These are phyloP conservation scores for Pristionchus fissidentatus DNA, from an alignment of 2,888 invertebrate genomes.

Conservation along the genomic window DNA sequence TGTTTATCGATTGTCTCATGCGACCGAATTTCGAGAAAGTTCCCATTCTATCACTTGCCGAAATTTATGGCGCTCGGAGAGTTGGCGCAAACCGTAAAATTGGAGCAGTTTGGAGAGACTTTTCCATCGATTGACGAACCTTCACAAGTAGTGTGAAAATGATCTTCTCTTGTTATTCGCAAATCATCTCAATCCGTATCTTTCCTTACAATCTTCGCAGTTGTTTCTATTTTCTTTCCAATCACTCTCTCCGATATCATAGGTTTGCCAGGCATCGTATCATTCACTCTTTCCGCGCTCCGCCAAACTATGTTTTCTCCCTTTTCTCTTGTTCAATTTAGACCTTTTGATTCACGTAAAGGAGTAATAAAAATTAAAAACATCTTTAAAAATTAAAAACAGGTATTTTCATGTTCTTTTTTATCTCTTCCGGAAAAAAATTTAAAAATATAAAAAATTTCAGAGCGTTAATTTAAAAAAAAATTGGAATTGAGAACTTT, in stretches of 20 bases:
- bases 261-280: background rate
- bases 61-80: background rate
- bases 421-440: too few relatives aligned
- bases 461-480: too few relatives aligned
- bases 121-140: background rate
- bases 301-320: background rate
- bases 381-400: too few relatives aligned
- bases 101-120: background rate
- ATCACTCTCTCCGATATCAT: background rate
- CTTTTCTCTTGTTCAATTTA: background rate
- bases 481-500: too few relatives aligned
- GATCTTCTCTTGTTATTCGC: background rate
- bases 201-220: background rate
- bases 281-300: background rate
- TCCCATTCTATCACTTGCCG: background rate
- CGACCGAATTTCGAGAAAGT: background rate
- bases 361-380: too few relatives aligned
- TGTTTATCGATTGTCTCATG: background rate
- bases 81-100: background rate
- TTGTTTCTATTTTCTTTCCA: slow-evolving; percentile 32
- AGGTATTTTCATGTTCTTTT: too few relatives aligned
- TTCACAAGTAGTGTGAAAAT: background rate
- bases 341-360: too few relatives aligned
- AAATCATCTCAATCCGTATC: background rate
- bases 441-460: too few relatives aligned